Evolutionary conservation across 1,140 invertebrate species (phyloP).

Genomic region (Heterodera schachtii): DNA sequence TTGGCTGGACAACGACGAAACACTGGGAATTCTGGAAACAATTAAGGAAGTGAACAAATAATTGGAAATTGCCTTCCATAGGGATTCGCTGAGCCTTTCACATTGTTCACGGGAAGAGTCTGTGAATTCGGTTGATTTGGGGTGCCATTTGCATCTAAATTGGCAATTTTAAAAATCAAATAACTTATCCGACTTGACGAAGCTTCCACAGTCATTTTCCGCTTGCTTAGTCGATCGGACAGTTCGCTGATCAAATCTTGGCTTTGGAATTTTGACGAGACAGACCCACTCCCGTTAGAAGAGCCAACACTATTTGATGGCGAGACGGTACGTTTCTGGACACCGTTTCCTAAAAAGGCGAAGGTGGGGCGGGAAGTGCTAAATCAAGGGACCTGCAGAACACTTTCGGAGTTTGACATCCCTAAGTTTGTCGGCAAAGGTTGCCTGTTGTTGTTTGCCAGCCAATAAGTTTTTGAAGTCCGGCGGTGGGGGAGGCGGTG

Average conservation of each 20-base stretch:
- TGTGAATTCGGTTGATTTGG: neutral
- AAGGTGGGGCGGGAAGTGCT: neutral
- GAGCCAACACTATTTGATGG: neutral
- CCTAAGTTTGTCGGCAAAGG: neutral
- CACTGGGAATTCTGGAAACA: conserved; percentile 13
- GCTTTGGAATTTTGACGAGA: neutral
- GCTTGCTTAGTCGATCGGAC: conserved; percentile 17
- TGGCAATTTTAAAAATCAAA: neutral
- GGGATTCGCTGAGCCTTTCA: neutral
- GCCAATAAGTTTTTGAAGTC: conserved; percentile 17
- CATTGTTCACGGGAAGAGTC: neutral
- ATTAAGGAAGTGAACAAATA: too few species aligned
- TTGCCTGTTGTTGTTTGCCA: neutral
- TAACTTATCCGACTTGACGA: neutral
- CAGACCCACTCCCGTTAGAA: neutral
- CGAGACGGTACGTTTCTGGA: neutral
- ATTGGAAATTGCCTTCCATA: too few species aligned
- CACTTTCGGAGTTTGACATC: neutral
- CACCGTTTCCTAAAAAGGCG: neutral
- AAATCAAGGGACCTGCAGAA: neutral
- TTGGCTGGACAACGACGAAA: conserved; percentile 21
- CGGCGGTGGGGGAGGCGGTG: neutral
- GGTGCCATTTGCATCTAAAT: conserved; percentile 1
- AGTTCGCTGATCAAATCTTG: conserved; percentile 19
- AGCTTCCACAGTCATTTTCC: conserved; percentile 14